Percentiles rank a stretch among this genome's conserved stretches.
phyloP scores from a whole-genome alignment of 2,888 invertebrate genomes.

The Mayetiola destructor region DNA sequence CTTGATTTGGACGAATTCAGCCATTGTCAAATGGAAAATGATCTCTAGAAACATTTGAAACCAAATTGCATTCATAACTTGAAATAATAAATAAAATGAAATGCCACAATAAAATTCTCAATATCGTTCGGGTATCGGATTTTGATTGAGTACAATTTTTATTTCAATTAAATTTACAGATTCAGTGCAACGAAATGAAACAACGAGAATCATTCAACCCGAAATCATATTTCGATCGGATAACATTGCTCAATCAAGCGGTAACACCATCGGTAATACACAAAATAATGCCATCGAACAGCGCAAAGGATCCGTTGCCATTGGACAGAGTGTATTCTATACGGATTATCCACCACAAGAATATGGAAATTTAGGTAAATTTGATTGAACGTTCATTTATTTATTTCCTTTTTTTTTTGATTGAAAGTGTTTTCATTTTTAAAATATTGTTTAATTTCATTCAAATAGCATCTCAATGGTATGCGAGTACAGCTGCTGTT shows the following conservation, averaged over 20 bases:
- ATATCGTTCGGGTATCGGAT: no score
- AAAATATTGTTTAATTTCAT: no score
- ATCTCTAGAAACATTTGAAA: no score
- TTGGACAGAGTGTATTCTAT: slow-evolving; percentile 35
- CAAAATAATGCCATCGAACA: slow-evolving; percentile 22
- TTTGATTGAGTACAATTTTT: neutral
- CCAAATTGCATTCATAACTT: no score
- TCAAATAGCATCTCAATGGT: no score
- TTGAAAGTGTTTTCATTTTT: no score
- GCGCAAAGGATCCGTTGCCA: slow-evolving; percentile 31
- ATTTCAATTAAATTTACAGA: slow-evolving; percentile 22
- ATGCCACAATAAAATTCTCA: no score
- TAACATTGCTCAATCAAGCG: slow-evolving; percentile 23
- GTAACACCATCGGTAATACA: neutral
- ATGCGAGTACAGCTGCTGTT: no score
- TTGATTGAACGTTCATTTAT: neutral
- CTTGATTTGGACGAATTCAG: no score
- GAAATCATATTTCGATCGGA: slow-evolving; percentile 32
- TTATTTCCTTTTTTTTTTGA: neutral
- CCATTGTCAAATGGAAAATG: no score
- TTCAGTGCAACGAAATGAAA: slow-evolving; percentile 32
- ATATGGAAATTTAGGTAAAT: slow-evolving; percentile 24
- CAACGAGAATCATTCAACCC: slow-evolving; percentile 30
- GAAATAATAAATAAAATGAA: no score
- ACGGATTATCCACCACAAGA: slow-evolving; percentile 36